Conservation (phyloP, 1,140 invertebrate species). For the Apis cerana region DNA sequence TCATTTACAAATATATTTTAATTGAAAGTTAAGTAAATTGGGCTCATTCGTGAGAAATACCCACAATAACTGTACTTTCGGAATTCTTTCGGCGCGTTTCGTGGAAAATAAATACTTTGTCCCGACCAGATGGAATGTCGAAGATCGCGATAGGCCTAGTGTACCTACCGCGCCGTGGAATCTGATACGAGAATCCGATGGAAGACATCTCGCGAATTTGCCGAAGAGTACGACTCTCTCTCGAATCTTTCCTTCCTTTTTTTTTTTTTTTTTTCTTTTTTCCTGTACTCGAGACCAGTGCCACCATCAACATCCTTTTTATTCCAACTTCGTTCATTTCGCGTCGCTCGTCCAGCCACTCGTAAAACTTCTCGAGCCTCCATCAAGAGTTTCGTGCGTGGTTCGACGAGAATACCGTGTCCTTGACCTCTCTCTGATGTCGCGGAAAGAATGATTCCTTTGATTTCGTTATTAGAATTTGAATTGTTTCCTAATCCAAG, state of each 20-base stretch:
- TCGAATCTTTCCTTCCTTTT: constrained; percentile 18
- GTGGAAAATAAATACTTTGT: constrained; percentile 64
- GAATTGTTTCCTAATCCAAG: no score
- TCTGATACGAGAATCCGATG: constrained; percentile 64
- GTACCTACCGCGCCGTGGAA: constrained; percentile 69
- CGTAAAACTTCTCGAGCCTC: constrained; percentile 56
- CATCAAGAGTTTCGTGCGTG: constrained; percentile 34
- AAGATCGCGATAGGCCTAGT: constrained; percentile 70
- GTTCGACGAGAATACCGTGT: constrained; percentile 33
- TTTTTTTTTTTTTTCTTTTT: background rate
- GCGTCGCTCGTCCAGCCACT: constrained; percentile 34
- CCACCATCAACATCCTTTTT: background rate
- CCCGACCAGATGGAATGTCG: constrained; percentile 71
- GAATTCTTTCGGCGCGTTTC: constrained; percentile 25
- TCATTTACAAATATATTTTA: no score
- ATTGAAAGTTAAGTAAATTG: background rate
- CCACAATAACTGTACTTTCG: background rate
- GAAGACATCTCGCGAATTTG: constrained; percentile 64
- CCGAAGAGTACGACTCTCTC: constrained; percentile 52
- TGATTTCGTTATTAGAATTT: no score
- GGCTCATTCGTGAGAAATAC: background rate
- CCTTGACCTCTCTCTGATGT: constrained; percentile 38
- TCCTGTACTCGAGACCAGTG: background rate
- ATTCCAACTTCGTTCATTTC: constrained; percentile 30
- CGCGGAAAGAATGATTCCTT: no score